These are phyloP conservation scores for Brachionus rubens DNA, from an alignment of 1,140 invertebrate genomes.

Conservation along the genomic window DNA sequence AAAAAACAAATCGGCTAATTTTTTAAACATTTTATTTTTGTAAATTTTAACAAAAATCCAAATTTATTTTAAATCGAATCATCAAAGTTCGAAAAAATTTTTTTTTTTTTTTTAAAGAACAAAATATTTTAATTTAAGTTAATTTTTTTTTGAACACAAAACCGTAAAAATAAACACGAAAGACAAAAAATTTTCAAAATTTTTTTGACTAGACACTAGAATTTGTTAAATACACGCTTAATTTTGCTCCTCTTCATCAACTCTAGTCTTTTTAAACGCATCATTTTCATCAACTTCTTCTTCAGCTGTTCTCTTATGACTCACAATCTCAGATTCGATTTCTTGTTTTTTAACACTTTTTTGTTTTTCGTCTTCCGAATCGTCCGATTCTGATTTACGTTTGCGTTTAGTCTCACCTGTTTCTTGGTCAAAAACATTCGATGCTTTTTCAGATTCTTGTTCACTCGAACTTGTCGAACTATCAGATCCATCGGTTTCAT, in stretches of 20 bases:
- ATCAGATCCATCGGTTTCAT: not conserved
- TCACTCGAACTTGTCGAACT: no score
- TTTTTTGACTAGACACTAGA: slow-evolving; percentile 26
- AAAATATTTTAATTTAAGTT: not conserved
- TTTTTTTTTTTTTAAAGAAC: no score
- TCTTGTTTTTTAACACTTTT: not conserved
- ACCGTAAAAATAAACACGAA: not conserved
- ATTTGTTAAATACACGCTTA: no score
- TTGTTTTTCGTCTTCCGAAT: not conserved
- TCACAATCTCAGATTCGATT: not conserved
- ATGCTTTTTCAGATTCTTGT: not conserved
- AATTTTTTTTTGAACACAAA: slow-evolving; percentile 2
- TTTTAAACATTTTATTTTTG: no score
- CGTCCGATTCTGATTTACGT: slow-evolving; percentile 1
- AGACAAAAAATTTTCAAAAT: not conserved
- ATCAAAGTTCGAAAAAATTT: no score
- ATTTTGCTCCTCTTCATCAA: not conserved
- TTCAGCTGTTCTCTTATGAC: not conserved
- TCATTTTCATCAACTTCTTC: not conserved
- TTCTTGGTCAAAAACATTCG: not conserved
- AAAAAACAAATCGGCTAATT: no score
- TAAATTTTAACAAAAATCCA: no score
- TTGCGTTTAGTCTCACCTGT: slow-evolving; percentile 9
- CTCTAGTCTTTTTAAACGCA: slow-evolving; percentile 1
- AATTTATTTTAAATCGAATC: no score